Percentiles rank a stretch among this genome's conserved stretches.
These are phyloP conservation scores for Harpagifer antarcticus DNA, from an alignment of 2,797 vertebrate species.

Conservation along the genomic window DNA sequence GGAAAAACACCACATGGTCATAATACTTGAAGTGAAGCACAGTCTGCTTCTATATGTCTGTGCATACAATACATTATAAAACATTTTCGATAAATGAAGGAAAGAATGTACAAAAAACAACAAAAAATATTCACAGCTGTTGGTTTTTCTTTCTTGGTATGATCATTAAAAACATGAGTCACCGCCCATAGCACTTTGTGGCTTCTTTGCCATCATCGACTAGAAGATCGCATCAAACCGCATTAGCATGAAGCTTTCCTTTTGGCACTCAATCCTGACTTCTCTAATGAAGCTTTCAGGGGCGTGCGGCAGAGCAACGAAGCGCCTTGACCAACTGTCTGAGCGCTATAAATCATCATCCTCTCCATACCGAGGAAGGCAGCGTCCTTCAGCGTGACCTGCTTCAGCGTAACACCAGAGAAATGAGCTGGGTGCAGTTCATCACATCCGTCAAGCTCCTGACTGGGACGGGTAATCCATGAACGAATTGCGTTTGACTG, in stretches of 20 bases:
- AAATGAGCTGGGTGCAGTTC: conserved; percentile 51
- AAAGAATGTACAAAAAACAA: not conserved
- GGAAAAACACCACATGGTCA: not conserved
- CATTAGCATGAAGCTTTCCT: conserved; percentile 16
- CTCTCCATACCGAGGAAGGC: conserved; percentile 37
- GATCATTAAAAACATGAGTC: conserved; percentile 46
- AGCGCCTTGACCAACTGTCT: conserved; percentile 46
- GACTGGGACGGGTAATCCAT: conserved; percentile 51
- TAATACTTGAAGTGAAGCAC: not conserved
- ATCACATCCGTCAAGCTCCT: conserved; percentile 62
- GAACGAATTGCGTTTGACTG: conserved; percentile 11
- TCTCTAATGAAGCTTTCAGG: conserved; percentile 43
- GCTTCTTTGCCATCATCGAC: conserved; percentile 33
- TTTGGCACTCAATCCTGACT: conserved; percentile 8
- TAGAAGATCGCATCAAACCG: conserved; percentile 21
- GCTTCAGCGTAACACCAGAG: conserved; percentile 31
- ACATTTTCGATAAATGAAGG: not conserved
- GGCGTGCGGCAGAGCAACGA: not conserved
- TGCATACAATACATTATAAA: not conserved
- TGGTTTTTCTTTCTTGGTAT: conserved; percentile 9
- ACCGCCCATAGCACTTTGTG: conserved; percentile 12
- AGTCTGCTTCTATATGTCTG: not conserved
- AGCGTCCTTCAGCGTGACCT: conserved; percentile 63
- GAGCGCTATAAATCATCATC: conserved; percentile 64
- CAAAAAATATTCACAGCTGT: not conserved